phyloP scores from a whole-genome alignment of 2,113 vertebrate genomes.

The Strix aluco region DNA sequence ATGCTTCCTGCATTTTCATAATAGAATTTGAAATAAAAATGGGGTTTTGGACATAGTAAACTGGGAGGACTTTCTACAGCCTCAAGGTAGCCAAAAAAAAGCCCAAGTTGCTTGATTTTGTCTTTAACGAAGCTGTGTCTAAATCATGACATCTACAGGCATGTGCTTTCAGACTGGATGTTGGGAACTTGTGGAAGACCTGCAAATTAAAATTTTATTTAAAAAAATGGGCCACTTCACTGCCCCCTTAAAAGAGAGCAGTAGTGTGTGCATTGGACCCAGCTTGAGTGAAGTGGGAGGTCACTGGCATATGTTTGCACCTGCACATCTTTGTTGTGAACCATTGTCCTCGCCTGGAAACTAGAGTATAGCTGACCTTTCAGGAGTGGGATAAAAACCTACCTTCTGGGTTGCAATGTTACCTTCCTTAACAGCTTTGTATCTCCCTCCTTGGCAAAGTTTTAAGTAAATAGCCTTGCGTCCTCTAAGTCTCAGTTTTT shows the following conservation, averaged over 20 bases:
- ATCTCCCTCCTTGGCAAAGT: background rate
- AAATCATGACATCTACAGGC: background rate
- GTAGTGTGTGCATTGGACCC: background rate
- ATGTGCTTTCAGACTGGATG: background rate
- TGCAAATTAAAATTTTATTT: background rate
- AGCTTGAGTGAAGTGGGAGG: background rate
- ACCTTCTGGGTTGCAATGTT: background rate
- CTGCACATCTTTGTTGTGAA: background rate
- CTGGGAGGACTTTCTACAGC: background rate
- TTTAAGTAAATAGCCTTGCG: background rate
- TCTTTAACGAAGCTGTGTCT: background rate
- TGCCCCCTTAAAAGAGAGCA: background rate
- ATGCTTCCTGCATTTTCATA: background rate
- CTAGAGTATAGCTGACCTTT: background rate
- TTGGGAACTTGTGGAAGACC: background rate
- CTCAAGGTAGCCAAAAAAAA: background rate
- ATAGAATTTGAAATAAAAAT: background rate
- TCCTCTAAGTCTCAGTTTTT: background rate
- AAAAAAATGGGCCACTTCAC: background rate
- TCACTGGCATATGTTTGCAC: background rate
- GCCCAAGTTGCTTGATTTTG: background rate
- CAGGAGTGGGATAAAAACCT: background rate
- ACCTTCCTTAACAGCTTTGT: background rate
- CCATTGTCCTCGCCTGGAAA: background rate
- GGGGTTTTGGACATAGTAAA: background rate